These are phyloP conservation scores for Perodicticus potto DNA, from an alignment of 2,797 vertebrate genomes.

Conservation along the genomic window DNA sequence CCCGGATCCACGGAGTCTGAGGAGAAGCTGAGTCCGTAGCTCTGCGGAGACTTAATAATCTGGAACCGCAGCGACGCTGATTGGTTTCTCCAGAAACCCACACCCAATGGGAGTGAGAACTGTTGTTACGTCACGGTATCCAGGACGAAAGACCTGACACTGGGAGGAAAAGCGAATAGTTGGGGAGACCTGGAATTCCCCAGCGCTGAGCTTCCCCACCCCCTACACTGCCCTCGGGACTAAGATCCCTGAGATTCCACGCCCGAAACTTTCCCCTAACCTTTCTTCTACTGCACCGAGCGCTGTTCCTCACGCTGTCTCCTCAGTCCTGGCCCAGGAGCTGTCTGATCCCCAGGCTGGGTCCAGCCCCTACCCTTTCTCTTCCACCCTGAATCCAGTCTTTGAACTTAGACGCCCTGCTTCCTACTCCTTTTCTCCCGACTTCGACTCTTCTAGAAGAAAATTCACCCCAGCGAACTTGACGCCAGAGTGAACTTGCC, in stretches of 20 bases:
- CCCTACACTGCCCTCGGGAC: rapidly evolving
- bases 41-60: neutral
- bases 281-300: rapidly evolving
- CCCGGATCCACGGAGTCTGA: rapidly evolving
- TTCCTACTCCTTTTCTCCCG: neutral
- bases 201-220: rapidly evolving
- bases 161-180: neutral
- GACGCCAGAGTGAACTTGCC: neutral
- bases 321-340: neutral
- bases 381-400: neutral
- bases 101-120: neutral
- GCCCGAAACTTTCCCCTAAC: rapidly evolving
- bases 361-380: neutral
- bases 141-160: rapidly evolving
- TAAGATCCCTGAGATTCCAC: neutral
- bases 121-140: neutral
- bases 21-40: rapidly evolving
- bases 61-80: rapidly evolving
- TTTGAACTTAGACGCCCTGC: neutral
- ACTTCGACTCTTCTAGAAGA: neutral
- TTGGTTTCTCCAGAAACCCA: neutral
- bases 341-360: neutral
- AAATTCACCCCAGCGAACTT: neutral
- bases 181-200: rapidly evolving
- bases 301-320: neutral